These are phyloP conservation scores for Anoura caudifer DNA, from an alignment of 2,113 vertebrate genomes.

Conservation along the genomic window DNA sequence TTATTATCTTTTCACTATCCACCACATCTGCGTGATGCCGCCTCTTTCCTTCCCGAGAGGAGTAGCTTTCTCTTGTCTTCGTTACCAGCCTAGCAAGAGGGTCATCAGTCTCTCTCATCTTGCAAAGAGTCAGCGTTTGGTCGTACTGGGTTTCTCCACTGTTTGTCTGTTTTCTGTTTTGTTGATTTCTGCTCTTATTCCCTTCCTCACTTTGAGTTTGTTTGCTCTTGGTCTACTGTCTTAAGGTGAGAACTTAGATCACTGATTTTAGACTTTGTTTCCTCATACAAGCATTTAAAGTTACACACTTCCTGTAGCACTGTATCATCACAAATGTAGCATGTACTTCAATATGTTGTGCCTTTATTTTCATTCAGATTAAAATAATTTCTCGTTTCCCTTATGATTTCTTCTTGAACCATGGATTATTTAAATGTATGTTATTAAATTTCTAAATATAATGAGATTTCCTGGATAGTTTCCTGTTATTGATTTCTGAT, in stretches of 20 bases:
- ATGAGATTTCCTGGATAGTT: background rate
- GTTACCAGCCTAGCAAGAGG: background rate
- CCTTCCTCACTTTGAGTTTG: background rate
- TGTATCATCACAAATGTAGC: background rate
- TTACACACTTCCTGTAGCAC: background rate
- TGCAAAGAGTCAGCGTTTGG: background rate
- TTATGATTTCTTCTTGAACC: no score
- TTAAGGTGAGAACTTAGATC: background rate
- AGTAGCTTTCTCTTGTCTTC: background rate
- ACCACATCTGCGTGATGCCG: background rate
- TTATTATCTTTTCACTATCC: background rate
- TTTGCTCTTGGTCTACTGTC: background rate
- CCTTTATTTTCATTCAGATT: background rate
- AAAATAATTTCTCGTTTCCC: no score
- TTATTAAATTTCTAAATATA: background rate
- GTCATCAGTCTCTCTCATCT: background rate
- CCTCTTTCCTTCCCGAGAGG: background rate
- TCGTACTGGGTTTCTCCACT: background rate
- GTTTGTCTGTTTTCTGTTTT: background rate
- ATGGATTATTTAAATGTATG: background rate
- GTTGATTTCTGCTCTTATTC: background rate
- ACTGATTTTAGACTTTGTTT: background rate
- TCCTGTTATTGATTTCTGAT: background rate
- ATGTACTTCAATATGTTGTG: background rate
- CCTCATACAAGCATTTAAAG: background rate